Conservation (phyloP, 2,113 vertebrate genomes). For the Silurus asotus region DNA sequence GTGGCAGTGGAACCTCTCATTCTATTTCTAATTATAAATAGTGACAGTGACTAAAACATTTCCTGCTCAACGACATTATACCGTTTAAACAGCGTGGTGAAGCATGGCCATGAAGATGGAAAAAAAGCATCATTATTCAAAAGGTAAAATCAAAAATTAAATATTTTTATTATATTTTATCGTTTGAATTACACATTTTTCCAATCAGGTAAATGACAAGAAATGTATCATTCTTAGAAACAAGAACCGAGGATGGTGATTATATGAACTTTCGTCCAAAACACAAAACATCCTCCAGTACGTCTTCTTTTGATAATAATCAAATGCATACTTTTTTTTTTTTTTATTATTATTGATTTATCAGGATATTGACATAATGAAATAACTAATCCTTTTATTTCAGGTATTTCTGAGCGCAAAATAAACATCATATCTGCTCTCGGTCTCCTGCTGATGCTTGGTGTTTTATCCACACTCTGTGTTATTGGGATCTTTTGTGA, state of each 20-base stretch:
- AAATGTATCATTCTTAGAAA: neutral
- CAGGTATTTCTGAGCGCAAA: too few relatives aligned
- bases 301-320: neutral
- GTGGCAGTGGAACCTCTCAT: too few relatives aligned
- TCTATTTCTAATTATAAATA: too few relatives aligned
- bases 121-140: neutral
- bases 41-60: neutral
- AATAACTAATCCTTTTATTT: too few relatives aligned
- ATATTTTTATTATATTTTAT: neutral
- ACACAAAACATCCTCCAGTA: neutral
- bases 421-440: neutral
- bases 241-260: neutral
- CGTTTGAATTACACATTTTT: neutral
- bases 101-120: neutral
- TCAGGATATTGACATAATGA: neutral
- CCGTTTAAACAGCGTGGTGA: neutral
- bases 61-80: neutral
- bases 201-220: neutral
- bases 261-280: neutral
- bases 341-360: neutral
- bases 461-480: neutral
- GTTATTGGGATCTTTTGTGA: neutral
- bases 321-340: neutral
- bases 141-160: too few relatives aligned
- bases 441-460: neutral